Base-by-base conservation (phyloP, 2,113 vertebrate genomes). In the Gambusia holbrooki region DNA sequence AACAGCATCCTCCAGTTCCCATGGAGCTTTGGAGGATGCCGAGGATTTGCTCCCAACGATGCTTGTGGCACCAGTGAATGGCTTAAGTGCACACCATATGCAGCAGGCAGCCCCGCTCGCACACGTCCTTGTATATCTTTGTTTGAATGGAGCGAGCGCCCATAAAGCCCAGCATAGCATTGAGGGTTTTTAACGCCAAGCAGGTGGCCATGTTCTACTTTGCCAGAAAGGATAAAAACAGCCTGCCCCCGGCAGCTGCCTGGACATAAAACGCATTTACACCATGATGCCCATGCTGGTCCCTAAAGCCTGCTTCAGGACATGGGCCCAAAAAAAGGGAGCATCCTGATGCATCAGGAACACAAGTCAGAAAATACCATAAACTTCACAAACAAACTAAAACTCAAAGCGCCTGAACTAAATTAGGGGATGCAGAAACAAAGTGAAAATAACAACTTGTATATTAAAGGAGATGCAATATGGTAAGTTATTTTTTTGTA, bases 191-290 rank as follows among this genome's bases (percentile, higher is more conserved):
- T 92, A 87, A 86, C 75, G 65, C 85, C 81, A 89, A 90, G 90
- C 94, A 95, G 94, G 92, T 93, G 94, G 94, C 88, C 85, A 61
- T 87, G 89, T 90, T 88, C 85, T 84, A 87, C 76, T 79, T 80
- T 88, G 89, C 91, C 93, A 93, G 90, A 90, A 91, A 84, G 85
- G 87, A 91, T 88, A 92, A 87, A 90, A 89, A 79, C 92, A 91
- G 86, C 80, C 86, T 93, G 90, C 78, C 82, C 76, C 79, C 79
- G 71, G 90, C 93, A 95, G 93, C 93, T 94, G 94, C 90, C 90
- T 82, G 66, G 71, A 82, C 84, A 90, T 95, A 94, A 94, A 94
- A 93, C 87, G 92, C 92, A 94, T 93, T 93, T 93, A 93, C 87
- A 90, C 87, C 86, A 92, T 93, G 83, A 93, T 94, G 90, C 91